Conservation (phyloP, 2,888 invertebrate species). For the Trichacis sp. region DNA sequence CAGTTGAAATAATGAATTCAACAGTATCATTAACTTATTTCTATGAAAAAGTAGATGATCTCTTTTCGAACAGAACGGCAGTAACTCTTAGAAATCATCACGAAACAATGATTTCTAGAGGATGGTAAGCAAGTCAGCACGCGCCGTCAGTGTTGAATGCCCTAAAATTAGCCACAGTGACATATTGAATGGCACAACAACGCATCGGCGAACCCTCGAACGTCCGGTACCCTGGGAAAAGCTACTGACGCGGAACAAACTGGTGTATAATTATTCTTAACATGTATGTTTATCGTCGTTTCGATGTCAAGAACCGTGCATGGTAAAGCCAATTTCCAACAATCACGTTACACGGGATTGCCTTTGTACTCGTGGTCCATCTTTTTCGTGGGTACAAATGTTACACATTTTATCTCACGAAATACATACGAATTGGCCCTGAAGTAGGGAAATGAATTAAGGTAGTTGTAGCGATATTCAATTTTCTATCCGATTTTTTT, state of each 20-base stretch:
- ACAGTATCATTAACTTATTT: too few species aligned
- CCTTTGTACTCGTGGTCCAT: constrained; percentile 2
- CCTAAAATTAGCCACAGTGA: constrained; percentile 69
- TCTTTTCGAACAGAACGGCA: too few species aligned
- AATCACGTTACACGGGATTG: constrained; percentile 7
- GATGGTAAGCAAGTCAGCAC: constrained; percentile 44
- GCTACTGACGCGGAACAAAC: constrained; percentile 69
- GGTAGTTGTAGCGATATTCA: too few species aligned
- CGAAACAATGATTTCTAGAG: constrained; percentile 37
- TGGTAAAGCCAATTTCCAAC: constrained; percentile 51
- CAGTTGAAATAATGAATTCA: too few species aligned
- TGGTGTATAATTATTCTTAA: constrained; percentile 67
- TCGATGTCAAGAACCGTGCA: constrained; percentile 49
- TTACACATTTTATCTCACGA: background rate
- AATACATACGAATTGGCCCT: constrained; percentile 1
- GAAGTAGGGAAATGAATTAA: too few species aligned
- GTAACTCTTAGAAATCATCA: constrained; percentile 25
- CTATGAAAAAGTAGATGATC: too few species aligned
- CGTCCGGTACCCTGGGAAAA: constrained; percentile 63
- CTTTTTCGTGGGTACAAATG: background rate
- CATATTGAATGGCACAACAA: constrained; percentile 57
- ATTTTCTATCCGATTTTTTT: too few species aligned
- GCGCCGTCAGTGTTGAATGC: constrained; percentile 49
- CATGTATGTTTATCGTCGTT: constrained; percentile 63
- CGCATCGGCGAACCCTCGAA: constrained; percentile 40